Evolutionary conservation across 2,888 invertebrate species (phyloP).

Genomic region (Falcaria lacertinaria): DNA sequence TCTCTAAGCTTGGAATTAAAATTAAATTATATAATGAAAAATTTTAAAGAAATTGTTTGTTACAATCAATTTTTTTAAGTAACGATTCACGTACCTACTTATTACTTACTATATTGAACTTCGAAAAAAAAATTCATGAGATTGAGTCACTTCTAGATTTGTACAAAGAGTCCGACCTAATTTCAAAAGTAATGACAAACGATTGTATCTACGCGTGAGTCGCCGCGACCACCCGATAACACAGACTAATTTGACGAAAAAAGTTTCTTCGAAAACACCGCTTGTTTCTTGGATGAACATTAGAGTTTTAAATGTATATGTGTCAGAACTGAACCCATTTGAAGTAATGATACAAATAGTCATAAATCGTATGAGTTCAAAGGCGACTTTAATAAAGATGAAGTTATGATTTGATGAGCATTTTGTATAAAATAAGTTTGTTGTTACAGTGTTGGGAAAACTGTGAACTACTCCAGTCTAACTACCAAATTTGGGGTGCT

Average conservation of each 20-base stretch:
- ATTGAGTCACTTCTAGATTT: conserved; percentile 12
- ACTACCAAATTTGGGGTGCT: conserved; percentile 86
- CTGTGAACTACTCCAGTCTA: conserved; percentile 85
- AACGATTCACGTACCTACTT: no score
- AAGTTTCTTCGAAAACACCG: conserved; percentile 29
- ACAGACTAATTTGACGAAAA: conserved; percentile 48
- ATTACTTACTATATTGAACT: no score
- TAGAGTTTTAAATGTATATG: conserved; percentile 39
- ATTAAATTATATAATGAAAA: no score
- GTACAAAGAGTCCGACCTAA: conserved; percentile 33
- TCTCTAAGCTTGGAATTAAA: no score
- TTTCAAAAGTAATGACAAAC: conserved; percentile 45
- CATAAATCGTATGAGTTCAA: conserved; percentile 44
- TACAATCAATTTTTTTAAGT: no score
- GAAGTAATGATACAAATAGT: conserved; percentile 38
- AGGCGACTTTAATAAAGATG: conserved; percentile 40
- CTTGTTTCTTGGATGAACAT: conserved; percentile 30
- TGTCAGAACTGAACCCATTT: conserved; percentile 41
- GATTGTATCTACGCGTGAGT: conserved; percentile 38
- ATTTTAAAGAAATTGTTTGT: no score
- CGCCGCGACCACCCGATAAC: conserved; percentile 33
- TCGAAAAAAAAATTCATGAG: background rate
- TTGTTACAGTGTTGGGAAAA: conserved; percentile 88
- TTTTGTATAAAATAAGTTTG: conserved; percentile 34
- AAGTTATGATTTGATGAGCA: conserved; percentile 31